phyloP scores from a whole-genome alignment of 1,140 invertebrate species.

The Pararge aegeria region DNA sequence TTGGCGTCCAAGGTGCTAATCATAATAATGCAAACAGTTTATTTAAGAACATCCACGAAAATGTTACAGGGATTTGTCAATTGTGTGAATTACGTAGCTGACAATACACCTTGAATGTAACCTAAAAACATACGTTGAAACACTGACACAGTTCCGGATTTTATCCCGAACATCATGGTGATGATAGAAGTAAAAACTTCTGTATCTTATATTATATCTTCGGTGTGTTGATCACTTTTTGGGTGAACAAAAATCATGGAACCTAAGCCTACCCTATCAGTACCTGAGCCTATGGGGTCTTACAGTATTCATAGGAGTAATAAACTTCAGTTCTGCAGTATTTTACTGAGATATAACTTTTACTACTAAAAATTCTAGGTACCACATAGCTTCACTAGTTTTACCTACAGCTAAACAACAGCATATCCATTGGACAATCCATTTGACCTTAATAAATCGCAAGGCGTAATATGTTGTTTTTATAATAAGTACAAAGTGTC shows the following conservation, averaged over 20 bases:
- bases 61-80: slow-evolving; percentile 67
- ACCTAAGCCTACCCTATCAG: no score
- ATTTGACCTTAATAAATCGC: neutral
- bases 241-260: no score
- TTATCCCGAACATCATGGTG: no score
- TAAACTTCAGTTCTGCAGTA: no score
- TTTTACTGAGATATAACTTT: no score
- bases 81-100: slow-evolving; percentile 65
- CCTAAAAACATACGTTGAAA: neutral
- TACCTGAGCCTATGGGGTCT: no score
- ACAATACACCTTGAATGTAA: neutral
- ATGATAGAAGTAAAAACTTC: no score
- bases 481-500: neutral
- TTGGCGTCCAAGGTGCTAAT: slow-evolving; percentile 71
- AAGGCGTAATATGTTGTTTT: neutral
- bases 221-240: no score
- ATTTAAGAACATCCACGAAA: slow-evolving; percentile 69
- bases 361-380: no score
- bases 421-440: neutral
- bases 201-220: no score
- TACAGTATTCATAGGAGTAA: no score
- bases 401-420: neutral
- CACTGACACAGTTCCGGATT: neutral
- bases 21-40: slow-evolving; percentile 72
- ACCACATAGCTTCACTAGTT: no score